A percentile compares a stretch with the other conserved stretches of the same genome.
These are phyloP conservation scores for Drosophila sucinea DNA, from an alignment of 1,140 invertebrate genomes.

Conservation along the genomic window DNA sequence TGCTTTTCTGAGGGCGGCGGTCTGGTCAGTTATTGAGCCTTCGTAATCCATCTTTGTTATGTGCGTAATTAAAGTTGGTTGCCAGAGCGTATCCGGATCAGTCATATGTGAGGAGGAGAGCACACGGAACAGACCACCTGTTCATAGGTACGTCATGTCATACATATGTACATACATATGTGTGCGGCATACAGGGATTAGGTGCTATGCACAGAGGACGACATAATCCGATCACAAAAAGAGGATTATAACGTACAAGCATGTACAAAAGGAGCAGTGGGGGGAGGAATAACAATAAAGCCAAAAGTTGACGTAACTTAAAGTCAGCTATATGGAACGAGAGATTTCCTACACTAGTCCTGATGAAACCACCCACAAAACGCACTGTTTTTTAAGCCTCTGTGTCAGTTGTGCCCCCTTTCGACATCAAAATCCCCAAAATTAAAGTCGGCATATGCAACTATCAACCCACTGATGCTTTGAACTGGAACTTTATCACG, in stretches of 20 bases:
- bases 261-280: slow-evolving; percentile 24
- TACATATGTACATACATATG: slow-evolving; percentile 1
- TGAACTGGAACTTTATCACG: slow-evolving; percentile 53
- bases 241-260: slow-evolving; percentile 73
- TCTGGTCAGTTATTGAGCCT: slow-evolving; percentile 41
- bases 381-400: slow-evolving; percentile 29
- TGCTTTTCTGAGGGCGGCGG: slow-evolving; percentile 56
- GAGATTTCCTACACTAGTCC: slow-evolving; percentile 45
- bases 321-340: slow-evolving; percentile 46
- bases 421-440: slow-evolving; percentile 13
- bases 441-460: slow-evolving; percentile 15
- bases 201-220: slow-evolving; percentile 43
- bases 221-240: slow-evolving; percentile 81
- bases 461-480: slow-evolving; percentile 6
- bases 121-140: slow-evolving; percentile 31
- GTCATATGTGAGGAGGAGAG: slow-evolving; percentile 16
- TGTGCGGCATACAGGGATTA: slow-evolving; percentile 50
- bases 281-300: slow-evolving; percentile 6
- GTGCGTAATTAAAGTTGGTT: slow-evolving; percentile 75
- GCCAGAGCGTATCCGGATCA: slow-evolving; percentile 65
- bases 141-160: slow-evolving; percentile 18
- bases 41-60: slow-evolving; percentile 60
- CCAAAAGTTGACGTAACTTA: slow-evolving; percentile 61
- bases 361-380: slow-evolving; percentile 26
- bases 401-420: slow-evolving; percentile 41